Evolutionary conservation across 1,140 invertebrate species (phyloP).

Genomic region (Diabrotica undecimpunctata): DNA sequence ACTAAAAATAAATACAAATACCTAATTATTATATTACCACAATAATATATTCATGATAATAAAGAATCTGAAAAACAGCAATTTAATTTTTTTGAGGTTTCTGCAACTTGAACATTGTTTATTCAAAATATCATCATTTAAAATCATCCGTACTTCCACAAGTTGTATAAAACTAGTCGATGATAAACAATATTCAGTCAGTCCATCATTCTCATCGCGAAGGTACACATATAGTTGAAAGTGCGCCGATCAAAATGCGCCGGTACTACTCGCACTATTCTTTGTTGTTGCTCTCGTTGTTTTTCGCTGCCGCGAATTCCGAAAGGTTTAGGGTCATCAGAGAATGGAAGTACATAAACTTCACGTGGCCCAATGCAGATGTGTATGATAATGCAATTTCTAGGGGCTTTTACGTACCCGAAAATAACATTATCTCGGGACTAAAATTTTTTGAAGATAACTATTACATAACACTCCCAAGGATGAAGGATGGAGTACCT

Average conservation of each 20-base stretch:
- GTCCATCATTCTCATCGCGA: neutral
- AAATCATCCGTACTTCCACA: conserved; percentile 10
- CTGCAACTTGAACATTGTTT: neutral
- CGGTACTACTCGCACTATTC: neutral
- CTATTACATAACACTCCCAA: conserved; percentile 61
- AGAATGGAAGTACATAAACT: conserved; percentile 45
- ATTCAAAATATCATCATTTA: conserved; percentile 16
- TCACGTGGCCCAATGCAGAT: conserved; percentile 38
- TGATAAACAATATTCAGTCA: conserved; percentile 15
- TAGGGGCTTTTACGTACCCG: conserved; percentile 54
- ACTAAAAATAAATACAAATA: no score
- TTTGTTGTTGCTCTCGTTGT: neutral
- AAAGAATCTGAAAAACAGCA: no score
- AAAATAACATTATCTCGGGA: conserved; percentile 60
- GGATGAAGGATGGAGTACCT: conserved; percentile 63
- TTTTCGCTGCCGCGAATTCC: neutral
- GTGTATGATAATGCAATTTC: conserved; percentile 43
- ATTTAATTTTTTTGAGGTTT: no score
- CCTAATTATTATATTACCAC: no score
- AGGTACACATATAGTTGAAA: conserved; percentile 1
- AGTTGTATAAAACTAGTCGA: conserved; percentile 15
- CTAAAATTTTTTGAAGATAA: conserved; percentile 61
- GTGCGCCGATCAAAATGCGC: conserved; percentile 1
- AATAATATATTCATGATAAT: no score
- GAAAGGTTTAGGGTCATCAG: conserved; percentile 34